Conservation (phyloP, 2,888 invertebrate species). For the Drosophila imparisetae region DNA sequence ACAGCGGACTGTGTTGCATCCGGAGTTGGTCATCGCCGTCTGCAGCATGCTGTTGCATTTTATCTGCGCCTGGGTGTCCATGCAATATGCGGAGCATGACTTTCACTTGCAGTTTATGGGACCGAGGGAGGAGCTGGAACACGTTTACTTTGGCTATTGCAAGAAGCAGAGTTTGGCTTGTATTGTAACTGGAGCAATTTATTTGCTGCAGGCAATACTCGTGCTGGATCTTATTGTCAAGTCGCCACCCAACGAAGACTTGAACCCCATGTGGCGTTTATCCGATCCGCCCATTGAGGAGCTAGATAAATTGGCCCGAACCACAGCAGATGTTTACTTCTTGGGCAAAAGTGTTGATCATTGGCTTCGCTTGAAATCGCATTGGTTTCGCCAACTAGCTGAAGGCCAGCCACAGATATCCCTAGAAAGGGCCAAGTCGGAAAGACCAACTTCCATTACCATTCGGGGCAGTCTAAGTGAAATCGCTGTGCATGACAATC, state of each 20-base stretch:
- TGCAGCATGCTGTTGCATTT: slow-evolving; percentile 45
- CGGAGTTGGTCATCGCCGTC: slow-evolving; percentile 44
- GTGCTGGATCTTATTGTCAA: slow-evolving; percentile 39
- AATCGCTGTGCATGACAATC: no score
- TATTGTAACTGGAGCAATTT: slow-evolving; percentile 42
- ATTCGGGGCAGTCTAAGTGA: background rate
- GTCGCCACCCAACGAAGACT: slow-evolving; percentile 12
- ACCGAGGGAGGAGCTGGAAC: slow-evolving; percentile 53
- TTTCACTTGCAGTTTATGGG: slow-evolving; percentile 71
- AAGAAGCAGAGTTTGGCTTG: slow-evolving; percentile 59
- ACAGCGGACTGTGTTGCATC: slow-evolving; percentile 34
- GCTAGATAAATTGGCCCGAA: slow-evolving; percentile 25
- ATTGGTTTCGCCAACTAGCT: slow-evolving; percentile 40
- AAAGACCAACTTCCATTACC: background rate
- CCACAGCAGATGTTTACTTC: slow-evolving; percentile 32
- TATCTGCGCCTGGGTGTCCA: slow-evolving; percentile 43
- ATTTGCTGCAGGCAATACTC: slow-evolving; percentile 46
- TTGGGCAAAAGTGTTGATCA: slow-evolving; percentile 30
- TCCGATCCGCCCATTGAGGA: slow-evolving; percentile 26
- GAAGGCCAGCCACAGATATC: slow-evolving; percentile 18
- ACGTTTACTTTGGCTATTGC: slow-evolving; percentile 53
- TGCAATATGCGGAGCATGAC: slow-evolving; percentile 70
- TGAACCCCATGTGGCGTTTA: slow-evolving; percentile 1
- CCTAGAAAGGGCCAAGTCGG: background rate
- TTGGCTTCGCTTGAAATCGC: slow-evolving; percentile 33